Percentiles rank a stretch among this genome's conserved stretches.
Conservation (phyloP, 2,797 vertebrate genomes). For the Cossypha caffra region DNA sequence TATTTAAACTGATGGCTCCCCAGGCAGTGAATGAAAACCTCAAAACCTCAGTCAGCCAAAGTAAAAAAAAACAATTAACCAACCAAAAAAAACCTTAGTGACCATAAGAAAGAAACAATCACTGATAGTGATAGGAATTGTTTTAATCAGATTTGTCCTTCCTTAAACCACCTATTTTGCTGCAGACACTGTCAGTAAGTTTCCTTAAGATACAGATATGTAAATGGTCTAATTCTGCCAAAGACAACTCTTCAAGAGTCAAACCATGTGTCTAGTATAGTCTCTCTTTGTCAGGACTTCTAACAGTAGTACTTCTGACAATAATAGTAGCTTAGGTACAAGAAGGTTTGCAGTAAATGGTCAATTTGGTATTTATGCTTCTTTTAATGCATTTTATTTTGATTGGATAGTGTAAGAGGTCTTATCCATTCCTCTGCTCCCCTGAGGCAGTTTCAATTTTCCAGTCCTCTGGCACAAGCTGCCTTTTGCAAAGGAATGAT, state of each 20-base stretch:
- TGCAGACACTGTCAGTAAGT: background rate
- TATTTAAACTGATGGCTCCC: background rate
- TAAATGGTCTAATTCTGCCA: background rate
- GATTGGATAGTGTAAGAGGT: background rate
- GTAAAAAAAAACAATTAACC: background rate
- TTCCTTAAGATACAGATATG: background rate
- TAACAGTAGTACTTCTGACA: background rate
- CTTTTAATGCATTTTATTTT: background rate
- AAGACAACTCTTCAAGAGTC: background rate
- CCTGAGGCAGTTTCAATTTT: background rate
- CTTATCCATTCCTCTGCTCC: background rate
- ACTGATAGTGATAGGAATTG: background rate
- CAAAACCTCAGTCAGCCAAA: background rate
- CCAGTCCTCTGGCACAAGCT: background rate
- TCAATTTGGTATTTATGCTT: background rate
- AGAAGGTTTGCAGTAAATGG: background rate
- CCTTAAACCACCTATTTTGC: background rate
- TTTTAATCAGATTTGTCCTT: background rate
- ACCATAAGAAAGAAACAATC: background rate
- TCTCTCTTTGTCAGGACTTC: background rate
- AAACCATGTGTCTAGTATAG: accelerated
- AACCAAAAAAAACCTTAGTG: background rate
- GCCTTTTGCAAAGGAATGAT: background rate
- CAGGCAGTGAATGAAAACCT: background rate
- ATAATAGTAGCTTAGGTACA: background rate